A percentile compares a stretch with the other conserved stretches of the same genome.
Evolutionary conservation across 2,888 invertebrate species (phyloP).

Genomic region (Apantesis nais): DNA sequence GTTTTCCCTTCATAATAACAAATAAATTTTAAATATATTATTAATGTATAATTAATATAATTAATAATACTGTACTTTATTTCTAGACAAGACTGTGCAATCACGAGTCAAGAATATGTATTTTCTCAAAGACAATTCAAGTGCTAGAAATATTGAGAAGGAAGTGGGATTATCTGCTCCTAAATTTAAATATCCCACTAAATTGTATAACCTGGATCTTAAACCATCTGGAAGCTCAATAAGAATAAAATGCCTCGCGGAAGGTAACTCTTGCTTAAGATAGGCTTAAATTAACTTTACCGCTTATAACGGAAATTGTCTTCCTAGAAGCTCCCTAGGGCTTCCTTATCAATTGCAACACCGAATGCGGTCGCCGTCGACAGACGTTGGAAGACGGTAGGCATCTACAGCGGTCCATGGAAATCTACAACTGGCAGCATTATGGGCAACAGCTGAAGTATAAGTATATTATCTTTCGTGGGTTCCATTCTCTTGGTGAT

Average conservation of each 20-base stretch:
- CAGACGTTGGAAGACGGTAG: too few relatives aligned
- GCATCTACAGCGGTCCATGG: too few relatives aligned
- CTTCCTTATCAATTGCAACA: too few relatives aligned
- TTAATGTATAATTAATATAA: too few relatives aligned
- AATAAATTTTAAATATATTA: too few relatives aligned
- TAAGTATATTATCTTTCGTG: conserved; percentile 3
- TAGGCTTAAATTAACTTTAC: background rate
- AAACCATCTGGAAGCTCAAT: conserved; percentile 93
- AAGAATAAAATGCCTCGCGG: conserved; percentile 89
- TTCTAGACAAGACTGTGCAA: background rate
- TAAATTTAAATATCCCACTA: conserved; percentile 73
- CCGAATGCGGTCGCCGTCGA: too few relatives aligned
- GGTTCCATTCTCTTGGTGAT: background rate
- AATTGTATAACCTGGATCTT: conserved; percentile 77
- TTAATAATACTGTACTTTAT: background rate
- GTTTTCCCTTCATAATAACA: too few relatives aligned
- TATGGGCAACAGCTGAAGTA: too few relatives aligned
- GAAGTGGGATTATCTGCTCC: conserved; percentile 71
- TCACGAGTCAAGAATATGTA: background rate
- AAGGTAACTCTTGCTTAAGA: conserved; percentile 69
- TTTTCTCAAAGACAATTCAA: conserved; percentile 62
- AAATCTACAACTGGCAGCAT: too few relatives aligned
- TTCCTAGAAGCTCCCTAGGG: too few relatives aligned
- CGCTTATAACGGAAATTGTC: too few relatives aligned
- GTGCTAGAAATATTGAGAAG: conserved; percentile 71